Evolutionary conservation across 2,797 vertebrate genomes (phyloP).

Genomic region (Enteromius unitaeniatus): DNA sequence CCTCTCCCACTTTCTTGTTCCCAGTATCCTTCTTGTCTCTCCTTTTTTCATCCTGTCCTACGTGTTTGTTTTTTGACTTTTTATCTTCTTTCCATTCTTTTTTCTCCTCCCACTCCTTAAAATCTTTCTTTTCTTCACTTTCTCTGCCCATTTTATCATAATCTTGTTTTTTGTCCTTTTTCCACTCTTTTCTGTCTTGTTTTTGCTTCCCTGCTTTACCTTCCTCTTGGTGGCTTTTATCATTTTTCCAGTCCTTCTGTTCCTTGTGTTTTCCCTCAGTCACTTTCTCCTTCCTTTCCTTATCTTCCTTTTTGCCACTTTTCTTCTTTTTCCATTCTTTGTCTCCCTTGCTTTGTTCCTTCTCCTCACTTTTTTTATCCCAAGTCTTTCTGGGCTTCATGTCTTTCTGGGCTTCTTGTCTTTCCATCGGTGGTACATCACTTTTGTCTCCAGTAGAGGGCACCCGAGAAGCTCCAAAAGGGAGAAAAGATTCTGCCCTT

Average conservation of each 20-base stretch:
- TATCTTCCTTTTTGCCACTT: conserved; percentile 28
- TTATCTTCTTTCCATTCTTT: conserved; percentile 63
- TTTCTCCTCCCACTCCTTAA: conserved; percentile 53
- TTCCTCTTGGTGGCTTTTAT: conserved; percentile 50
- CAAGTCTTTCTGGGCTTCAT: conserved; percentile 43
- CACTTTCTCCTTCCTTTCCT: conserved; percentile 39
- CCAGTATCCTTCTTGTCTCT: conserved; percentile 58
- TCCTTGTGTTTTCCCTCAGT: conserved; percentile 58
- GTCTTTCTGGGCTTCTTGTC: conserved; percentile 17
- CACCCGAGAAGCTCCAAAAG: conserved; percentile 22
- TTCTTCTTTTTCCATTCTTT: conserved; percentile 55
- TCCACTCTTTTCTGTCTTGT: conserved; percentile 48
- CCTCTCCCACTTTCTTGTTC: conserved; percentile 34
- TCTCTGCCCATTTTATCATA: conserved; percentile 61
- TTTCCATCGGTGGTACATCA: conserved; percentile 47
- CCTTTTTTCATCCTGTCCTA: conserved; percentile 48
- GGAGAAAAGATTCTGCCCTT: conserved; percentile 39
- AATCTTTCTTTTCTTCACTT: conserved; percentile 14
- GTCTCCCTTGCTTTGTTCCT: conserved; percentile 18
- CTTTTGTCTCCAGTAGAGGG: conserved; percentile 71
- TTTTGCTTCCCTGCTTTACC: conserved; percentile 54
- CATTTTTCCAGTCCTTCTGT: conserved; percentile 58
- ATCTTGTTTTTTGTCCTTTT: conserved; percentile 60
- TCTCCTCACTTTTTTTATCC: conserved; percentile 46
- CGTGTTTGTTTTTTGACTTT: conserved; percentile 65